phyloP scores from a whole-genome alignment of 2,797 vertebrate species.

The Scolopax rusticola region DNA sequence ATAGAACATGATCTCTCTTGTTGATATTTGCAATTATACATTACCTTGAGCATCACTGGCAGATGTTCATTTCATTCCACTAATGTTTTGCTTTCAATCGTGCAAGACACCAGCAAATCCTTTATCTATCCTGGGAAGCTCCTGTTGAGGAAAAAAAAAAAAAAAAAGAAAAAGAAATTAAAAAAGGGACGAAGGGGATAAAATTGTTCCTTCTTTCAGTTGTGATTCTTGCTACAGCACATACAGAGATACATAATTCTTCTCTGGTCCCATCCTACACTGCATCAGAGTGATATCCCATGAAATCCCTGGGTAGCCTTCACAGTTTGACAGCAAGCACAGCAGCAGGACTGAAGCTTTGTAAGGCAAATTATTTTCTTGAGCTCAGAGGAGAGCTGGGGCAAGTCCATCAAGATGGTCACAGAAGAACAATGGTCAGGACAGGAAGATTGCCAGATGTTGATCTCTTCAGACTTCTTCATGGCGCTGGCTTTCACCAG shows the following conservation, averaged over 20 bases:
- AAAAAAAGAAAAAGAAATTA: too few species aligned
- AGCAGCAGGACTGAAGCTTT: background rate
- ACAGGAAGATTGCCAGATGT: background rate
- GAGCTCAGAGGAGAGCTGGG: background rate
- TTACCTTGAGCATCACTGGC: slow-evolving; percentile 9
- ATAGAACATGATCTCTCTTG: background rate
- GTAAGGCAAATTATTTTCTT: background rate
- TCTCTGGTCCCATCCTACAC: background rate
- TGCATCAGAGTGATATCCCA: background rate
- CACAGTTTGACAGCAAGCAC: background rate
- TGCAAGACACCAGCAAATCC: slow-evolving; percentile 28
- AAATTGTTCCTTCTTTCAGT: slow-evolving; percentile 23
- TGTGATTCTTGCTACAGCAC: slow-evolving; percentile 19
- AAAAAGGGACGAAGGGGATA: background rate
- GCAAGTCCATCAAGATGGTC: background rate
- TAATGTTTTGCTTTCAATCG: background rate
- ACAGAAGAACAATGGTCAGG: background rate
- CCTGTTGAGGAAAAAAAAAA: background rate
- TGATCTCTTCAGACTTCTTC: background rate
- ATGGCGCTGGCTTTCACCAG: background rate
- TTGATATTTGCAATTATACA: slow-evolving; percentile 23
- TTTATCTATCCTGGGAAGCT: slow-evolving; percentile 2
- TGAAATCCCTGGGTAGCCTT: background rate
- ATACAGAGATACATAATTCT: background rate
- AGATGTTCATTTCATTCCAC: slow-evolving; percentile 40